Conservation (phyloP, 2,797 vertebrate genomes). For the Pangasius sanitwongsei region DNA sequence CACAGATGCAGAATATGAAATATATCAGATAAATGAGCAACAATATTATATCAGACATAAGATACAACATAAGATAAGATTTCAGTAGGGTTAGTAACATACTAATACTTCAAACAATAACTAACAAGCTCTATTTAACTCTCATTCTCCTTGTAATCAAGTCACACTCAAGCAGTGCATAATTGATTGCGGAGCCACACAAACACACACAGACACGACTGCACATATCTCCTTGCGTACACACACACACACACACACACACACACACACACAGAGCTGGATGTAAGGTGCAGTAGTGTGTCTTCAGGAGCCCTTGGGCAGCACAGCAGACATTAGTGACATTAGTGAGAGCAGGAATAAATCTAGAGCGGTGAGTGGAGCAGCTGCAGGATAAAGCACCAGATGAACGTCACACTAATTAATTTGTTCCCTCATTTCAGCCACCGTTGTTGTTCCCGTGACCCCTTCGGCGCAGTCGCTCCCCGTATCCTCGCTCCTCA, state of each 20-base stretch:
- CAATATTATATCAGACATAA: not conserved
- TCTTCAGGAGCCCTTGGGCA: slow-evolving; percentile 18
- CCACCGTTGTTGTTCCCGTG: slow-evolving; percentile 33
- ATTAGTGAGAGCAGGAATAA: slow-evolving; percentile 36
- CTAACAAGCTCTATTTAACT: not conserved
- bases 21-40: not conserved
- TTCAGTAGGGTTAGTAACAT: not conserved
- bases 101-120: not conserved
- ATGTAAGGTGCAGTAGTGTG: not conserved
- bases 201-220: slow-evolving; percentile 19
- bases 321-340: slow-evolving; percentile 11
- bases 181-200: not conserved
- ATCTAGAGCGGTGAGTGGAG: slow-evolving; percentile 60
- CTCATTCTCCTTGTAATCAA: not conserved
- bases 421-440: slow-evolving; percentile 62
- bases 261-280: slow-evolving; percentile 21
- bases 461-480: slow-evolving; percentile 38
- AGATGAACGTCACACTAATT: slow-evolving; percentile 67
- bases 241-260: not conserved
- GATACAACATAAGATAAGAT: not conserved
- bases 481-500: slow-evolving; percentile 51
- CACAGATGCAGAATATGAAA: not conserved
- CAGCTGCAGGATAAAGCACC: slow-evolving; percentile 65
- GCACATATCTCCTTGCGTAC: no score
- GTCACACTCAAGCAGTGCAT: not conserved